Base-by-base conservation (phyloP, 1,140 invertebrate genomes). In the Hirudo medicinalis region DNA sequence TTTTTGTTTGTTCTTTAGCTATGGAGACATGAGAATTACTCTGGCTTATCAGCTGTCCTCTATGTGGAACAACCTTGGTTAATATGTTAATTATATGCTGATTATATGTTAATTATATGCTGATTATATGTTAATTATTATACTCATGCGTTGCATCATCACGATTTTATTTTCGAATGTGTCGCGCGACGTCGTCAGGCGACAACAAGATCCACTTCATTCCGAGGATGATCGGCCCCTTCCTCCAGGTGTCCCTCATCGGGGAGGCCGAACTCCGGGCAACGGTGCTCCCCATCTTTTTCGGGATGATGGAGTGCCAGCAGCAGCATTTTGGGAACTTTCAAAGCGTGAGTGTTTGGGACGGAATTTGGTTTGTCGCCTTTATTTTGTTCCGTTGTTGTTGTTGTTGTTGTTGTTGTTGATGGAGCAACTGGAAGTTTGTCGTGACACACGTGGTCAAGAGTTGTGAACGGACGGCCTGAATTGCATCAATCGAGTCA, bases 311-410 rank as follows among this genome's bases (percentile, higher is more conserved):
- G 73, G 71, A 78, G 63, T 78, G 76, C 74, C 78, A 81, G 69
- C 88, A 92, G 72, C 86, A 87, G 73, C 85, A 87, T 8, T 86
- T 88, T 2, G 91, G 91, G 13, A 89, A 89, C 76, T 94, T 94
- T 77, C 88, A 90, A 74, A 86, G 90, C 80, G 85, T 86, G 72
- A 70, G 75, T 49, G 3, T 11, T 49, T 49, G 4, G 1, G 43
- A 15, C 11, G n/a, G n/a, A n/a, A n/a, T n/a, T n/a, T n/a, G n/a
- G n/a, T n/a, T n/a, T n/a, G n/a, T n/a, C n/a, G n/a, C n/a, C n/a
- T n/a, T 36, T 36, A 36, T 3, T 36, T 36, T 36, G 6, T 36
- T 36, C 6, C 32, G 32, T 36, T 36, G 32, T 36, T 3, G 6
- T 36, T 36, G 6, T 36, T n/a, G n/a, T n/a, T n/a, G n/a, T 36